Evolutionary conservation across 1,140 invertebrate species (phyloP).

Genomic region (Neodiprion fabricii): DNA sequence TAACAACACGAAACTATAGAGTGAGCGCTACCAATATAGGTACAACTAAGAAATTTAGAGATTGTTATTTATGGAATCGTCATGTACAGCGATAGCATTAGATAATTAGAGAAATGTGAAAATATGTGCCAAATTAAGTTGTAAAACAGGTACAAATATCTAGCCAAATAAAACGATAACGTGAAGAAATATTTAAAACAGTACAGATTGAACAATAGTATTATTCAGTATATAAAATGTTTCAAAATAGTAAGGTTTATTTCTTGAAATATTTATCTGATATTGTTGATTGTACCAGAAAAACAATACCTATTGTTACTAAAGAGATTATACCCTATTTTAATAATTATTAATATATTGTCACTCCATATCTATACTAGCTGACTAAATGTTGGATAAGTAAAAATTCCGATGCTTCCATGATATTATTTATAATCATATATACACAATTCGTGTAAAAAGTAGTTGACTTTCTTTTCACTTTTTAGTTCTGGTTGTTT

Average conservation of each 20-base stretch:
- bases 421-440: not conserved
- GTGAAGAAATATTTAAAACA: conserved; percentile 24
- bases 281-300: conserved; percentile 1
- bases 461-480: not conserved
- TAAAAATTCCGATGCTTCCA: not conserved
- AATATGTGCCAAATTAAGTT: conserved; percentile 41
- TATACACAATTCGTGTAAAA: not conserved
- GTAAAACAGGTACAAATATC: conserved; percentile 40
- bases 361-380: not conserved
- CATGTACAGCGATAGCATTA: conserved; percentile 14
- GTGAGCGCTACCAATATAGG: not conserved
- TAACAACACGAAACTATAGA: not conserved
- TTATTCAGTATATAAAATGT: not conserved
- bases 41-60: too few species aligned
- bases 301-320: not conserved
- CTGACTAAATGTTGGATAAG: not conserved
- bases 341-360: not conserved
- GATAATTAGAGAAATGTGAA: conserved; percentile 21
- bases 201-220: not conserved
- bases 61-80: conserved; percentile 2
- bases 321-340: conserved; percentile 6
- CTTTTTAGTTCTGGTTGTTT: not conserved
- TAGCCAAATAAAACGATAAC: conserved; percentile 36
- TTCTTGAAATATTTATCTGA: not conserved
- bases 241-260: not conserved